Evolutionary conservation across 2,113 vertebrate genomes (phyloP).

Genomic region (Solea senegalensis): DNA sequence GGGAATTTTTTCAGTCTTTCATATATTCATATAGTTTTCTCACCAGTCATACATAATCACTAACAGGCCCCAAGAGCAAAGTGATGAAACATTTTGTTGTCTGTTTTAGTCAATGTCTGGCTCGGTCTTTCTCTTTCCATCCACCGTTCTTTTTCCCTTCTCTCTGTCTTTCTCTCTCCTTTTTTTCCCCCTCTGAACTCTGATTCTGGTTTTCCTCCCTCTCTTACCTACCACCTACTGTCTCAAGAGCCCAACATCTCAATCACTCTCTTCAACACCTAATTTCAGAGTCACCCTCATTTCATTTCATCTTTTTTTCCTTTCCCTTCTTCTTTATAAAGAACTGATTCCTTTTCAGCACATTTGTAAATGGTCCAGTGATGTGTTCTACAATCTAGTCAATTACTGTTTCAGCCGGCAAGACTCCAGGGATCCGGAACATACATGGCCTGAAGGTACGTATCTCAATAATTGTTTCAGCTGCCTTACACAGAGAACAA

Average conservation of each 20-base stretch:
- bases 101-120: constrained; percentile 11
- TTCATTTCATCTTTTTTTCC: constrained; percentile 71
- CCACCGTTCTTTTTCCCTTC: constrained; percentile 4
- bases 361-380: constrained; percentile 96
- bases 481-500: constrained; percentile 70
- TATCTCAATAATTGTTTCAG: constrained; percentile 99
- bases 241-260: constrained; percentile 87
- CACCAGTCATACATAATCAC: constrained; percentile 30
- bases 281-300: constrained; percentile 94
- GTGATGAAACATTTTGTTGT: constrained; percentile 41
- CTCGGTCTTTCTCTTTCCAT: constrained; percentile 1
- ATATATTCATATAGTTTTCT: constrained; percentile 38
- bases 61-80: constrained; percentile 38
- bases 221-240: constrained; percentile 59
- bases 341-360: constrained; percentile 93
- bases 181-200: constrained; percentile 1
- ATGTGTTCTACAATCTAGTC: constrained; percentile 98
- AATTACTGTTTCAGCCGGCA: constrained; percentile 99
- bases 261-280: constrained; percentile 87
- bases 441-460: constrained; percentile 99
- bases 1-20: constrained; percentile 3
- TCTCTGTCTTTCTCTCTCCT: constrained; percentile 29
- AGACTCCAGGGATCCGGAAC: constrained; percentile 99
- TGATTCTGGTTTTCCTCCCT: constrained; percentile 59
- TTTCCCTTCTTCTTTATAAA: constrained; percentile 56